Conservation (phyloP, 2,888 invertebrate genomes). For the Volucella bombylans region DNA sequence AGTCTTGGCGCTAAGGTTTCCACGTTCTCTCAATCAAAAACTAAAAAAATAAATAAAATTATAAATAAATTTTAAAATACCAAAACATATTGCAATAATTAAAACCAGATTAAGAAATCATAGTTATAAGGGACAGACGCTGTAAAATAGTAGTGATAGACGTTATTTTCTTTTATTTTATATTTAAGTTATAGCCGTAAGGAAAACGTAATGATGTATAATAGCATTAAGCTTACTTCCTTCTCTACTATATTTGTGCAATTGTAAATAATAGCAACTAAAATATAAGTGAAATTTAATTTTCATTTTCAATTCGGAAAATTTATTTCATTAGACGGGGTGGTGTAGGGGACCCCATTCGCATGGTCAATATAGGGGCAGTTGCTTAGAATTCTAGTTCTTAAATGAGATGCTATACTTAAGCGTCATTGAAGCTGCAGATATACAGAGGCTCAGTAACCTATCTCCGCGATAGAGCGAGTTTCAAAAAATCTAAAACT, state of each 20-base stretch:
- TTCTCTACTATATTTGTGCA: constrained; percentile 60
- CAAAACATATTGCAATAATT: not conserved
- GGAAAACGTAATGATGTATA: constrained; percentile 52
- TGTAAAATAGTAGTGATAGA: constrained; percentile 56
- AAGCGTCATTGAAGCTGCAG: no score
- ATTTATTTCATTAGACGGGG: no score
- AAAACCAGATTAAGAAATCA: not conserved
- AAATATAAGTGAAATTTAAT: constrained; percentile 48
- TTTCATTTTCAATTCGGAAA: constrained; percentile 10
- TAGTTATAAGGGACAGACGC: constrained; percentile 26
- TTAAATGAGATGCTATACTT: no score
- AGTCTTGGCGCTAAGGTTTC: constrained; percentile 24
- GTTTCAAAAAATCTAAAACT: no score
- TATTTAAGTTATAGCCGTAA: constrained; percentile 10
- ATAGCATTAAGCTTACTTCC: constrained; percentile 49
- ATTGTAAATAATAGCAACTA: constrained; percentile 68
- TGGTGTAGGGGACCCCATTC: no score
- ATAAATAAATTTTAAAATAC: constrained; percentile 40
- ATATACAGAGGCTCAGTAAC: no score
- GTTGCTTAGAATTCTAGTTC: no score
- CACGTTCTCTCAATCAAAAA: constrained; percentile 26
- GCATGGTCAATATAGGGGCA: no score
- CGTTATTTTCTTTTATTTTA: constrained; percentile 24
- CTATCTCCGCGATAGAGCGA: no score
- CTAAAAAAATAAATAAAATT: not conserved